Evolutionary conservation across 1,140 invertebrate species (phyloP).

Genomic region (Potamilus streckersoni): DNA sequence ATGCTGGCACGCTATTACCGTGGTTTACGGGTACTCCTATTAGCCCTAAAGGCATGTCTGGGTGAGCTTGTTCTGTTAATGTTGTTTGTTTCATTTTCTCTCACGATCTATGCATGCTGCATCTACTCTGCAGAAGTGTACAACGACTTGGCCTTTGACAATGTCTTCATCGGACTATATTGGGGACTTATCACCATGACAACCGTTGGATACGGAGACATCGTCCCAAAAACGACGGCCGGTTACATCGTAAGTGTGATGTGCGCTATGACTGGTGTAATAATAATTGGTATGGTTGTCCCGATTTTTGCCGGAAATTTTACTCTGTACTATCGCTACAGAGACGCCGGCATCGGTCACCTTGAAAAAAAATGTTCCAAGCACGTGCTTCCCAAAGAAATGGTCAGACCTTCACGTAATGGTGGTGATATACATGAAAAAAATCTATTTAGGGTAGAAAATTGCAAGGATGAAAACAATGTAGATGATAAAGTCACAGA

Average conservation of each 20-base stretch:
- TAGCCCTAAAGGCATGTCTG: constrained; percentile 29
- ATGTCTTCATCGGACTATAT: constrained; percentile 83
- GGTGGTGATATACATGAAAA: too few relatives aligned
- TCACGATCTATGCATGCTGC: constrained; percentile 21
- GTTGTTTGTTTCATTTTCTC: constrained; percentile 14
- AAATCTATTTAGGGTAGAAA: too few relatives aligned
- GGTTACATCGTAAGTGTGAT: constrained; percentile 96
- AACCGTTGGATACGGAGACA: constrained; percentile 87
- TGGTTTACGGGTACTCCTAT: constrained; percentile 25
- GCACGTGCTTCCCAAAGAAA: too few relatives aligned
- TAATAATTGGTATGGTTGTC: constrained; percentile 88
- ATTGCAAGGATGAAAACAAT: too few relatives aligned
- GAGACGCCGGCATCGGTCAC: constrained; percentile 21
- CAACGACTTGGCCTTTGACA: constrained; percentile 3
- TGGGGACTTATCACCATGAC: constrained; percentile 98
- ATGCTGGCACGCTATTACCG: constrained; percentile 23
- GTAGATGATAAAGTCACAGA: too few relatives aligned
- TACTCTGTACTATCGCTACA: constrained; percentile 26
- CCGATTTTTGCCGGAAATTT: constrained; percentile 48
- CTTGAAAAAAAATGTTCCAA: not conserved
- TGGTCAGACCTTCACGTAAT: too few relatives aligned
- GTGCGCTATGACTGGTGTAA: constrained; percentile 92
- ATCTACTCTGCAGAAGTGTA: constrained; percentile 19
- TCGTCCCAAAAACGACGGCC: constrained; percentile 30
- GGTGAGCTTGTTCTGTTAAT: constrained; percentile 24